phyloP scores from a whole-genome alignment of 2,888 invertebrate species.

The Copidosoma aretas region DNA sequence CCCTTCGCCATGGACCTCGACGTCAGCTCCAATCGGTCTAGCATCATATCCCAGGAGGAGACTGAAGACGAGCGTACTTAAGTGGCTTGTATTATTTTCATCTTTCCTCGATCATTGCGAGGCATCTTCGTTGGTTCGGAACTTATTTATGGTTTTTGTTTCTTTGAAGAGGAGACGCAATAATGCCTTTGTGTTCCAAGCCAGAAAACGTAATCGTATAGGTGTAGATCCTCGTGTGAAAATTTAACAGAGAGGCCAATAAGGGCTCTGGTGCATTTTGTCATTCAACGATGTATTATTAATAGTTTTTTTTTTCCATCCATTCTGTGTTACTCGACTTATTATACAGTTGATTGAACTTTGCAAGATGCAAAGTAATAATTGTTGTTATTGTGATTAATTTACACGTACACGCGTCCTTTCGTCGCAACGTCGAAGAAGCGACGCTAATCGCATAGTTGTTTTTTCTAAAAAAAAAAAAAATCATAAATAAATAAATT shows the following conservation, averaged over 20 bases:
- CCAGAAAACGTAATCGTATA: neutral
- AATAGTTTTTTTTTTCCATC: no score
- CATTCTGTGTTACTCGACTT: no score
- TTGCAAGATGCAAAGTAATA: neutral
- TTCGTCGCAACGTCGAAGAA: neutral
- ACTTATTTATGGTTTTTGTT: no score
- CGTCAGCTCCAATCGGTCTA: constrained; percentile 68
- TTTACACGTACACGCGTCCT: neutral
- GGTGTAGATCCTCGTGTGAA: no score
- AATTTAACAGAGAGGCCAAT: no score
- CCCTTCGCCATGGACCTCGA: constrained; percentile 71
- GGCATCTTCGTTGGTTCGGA: no score
- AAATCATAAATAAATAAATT: no score
- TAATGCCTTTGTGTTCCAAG: neutral
- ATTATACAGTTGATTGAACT: neutral
- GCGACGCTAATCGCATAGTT: neutral
- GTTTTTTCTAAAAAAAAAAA: neutral
- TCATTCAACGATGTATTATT: no score
- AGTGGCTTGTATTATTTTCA: neutral
- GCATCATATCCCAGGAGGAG: constrained; percentile 66
- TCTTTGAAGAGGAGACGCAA: neutral
- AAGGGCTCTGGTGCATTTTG: no score
- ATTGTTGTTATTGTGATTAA: constrained; percentile 2
- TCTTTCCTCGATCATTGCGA: no score
- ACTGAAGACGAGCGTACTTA: constrained; percentile 50